phyloP scores from a whole-genome alignment of 2,888 invertebrate species.

The Therioaphis trifolii region DNA sequence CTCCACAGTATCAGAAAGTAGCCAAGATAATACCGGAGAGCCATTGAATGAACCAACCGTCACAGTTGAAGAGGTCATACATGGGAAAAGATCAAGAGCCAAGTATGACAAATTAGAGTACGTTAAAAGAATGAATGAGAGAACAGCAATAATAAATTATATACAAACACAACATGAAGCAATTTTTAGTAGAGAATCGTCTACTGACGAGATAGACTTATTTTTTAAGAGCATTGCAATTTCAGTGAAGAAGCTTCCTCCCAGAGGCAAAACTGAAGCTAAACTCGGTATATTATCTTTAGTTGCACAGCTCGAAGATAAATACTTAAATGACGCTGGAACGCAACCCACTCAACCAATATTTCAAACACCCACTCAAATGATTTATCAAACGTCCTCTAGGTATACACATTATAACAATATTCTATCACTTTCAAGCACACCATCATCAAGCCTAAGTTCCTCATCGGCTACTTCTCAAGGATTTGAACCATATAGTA shows the following conservation, averaged over 20 bases:
- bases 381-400: no score
- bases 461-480: no score
- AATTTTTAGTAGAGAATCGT: background rate
- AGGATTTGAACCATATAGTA: no score
- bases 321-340: background rate
- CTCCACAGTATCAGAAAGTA: no score
- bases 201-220: slow-evolving; percentile 20
- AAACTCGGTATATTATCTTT: slow-evolving; percentile 6
- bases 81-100: background rate
- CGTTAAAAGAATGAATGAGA: background rate
- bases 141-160: background rate
- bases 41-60: no score
- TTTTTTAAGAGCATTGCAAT: slow-evolving; percentile 10
- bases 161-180: background rate
- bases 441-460: no score
- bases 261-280: slow-evolving; percentile 16
- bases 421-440: no score
- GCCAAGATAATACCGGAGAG: no score
- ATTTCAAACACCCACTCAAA: no score
- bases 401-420: no score
- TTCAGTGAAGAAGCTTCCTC: slow-evolving; percentile 2
- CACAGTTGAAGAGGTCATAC: no score
- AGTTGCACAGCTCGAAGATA: slow-evolving; percentile 10
- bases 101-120: background rate
- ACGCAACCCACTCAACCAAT: background rate